These are phyloP conservation scores for Charaxes varanes DNA, from an alignment of 1,140 invertebrate species.

Conservation along the genomic window DNA sequence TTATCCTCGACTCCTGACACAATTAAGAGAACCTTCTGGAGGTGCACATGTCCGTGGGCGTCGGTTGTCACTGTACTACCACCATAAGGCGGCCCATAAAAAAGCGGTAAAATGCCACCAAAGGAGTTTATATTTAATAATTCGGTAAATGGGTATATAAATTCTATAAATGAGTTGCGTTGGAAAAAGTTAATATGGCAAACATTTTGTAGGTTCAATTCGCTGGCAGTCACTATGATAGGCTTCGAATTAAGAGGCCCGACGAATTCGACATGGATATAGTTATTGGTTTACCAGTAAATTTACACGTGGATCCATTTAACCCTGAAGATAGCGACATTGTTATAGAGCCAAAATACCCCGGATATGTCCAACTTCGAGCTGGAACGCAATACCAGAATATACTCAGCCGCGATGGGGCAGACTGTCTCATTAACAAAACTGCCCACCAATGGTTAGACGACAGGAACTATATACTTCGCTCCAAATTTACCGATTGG, in stretches of 20 bases:
- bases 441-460: conserved; percentile 41
- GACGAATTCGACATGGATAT: conserved; percentile 76
- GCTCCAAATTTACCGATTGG: conserved; percentile 56
- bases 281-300: conserved; percentile 57
- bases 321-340: conserved; percentile 33
- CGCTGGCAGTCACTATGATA: conserved; percentile 75
- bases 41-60: too few relatives aligned
- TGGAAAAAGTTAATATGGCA: too few relatives aligned
- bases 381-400: conserved; percentile 40
- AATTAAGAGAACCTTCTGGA: too few relatives aligned
- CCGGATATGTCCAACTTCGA: conserved; percentile 39
- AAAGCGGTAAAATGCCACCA: too few relatives aligned
- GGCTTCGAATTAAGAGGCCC: conserved; percentile 68
- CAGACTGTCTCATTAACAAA: conserved; percentile 35
- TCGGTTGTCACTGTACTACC: too few relatives aligned
- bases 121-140: too few relatives aligned
- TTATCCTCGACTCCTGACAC: too few relatives aligned
- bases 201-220: conserved; percentile 51
- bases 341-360: conserved; percentile 32
- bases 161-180: too few relatives aligned
- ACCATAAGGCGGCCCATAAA: too few relatives aligned
- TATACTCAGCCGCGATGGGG: conserved; percentile 27
- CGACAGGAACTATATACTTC: conserved; percentile 39
- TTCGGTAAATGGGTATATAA: too few relatives aligned
- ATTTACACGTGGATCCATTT: conserved; percentile 11